Evolutionary conservation across 2,113 vertebrate species (phyloP), one percentile per base, ranked within the genome.

Genomic region (Setophaga petechia): DNA sequence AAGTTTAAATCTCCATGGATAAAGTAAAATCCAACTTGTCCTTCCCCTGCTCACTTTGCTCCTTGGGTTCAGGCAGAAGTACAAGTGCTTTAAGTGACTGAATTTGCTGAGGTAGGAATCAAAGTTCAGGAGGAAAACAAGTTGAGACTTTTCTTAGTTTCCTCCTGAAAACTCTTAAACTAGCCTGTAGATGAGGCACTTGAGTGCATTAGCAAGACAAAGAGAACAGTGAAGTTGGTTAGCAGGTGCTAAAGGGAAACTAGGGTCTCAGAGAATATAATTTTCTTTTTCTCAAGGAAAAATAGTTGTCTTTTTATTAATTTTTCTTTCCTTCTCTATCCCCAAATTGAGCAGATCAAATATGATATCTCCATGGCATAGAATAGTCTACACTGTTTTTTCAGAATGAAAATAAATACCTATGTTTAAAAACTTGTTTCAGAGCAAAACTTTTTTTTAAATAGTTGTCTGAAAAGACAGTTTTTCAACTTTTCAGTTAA

Each of bases 91-190:
- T 15, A 5, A 23, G 43, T 8, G 21, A 68, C 47, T 74, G 57
- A 87, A 82, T 51, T 30, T 89, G n/a, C 62, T 33, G 43, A 85
- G 35, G 43, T 27, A 77, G 33, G 33, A 94, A 90, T 74, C 24
- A 63, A 80, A 84, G 35, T 27, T 82, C 63, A 87, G 71, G 39
- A 91, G 46, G 37, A 87, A 94, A 89, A 87, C 5, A 2, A 92
- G 16, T 23, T 20, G 23, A 89, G n/a, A 41, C 9, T 46, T 87
- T 67, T 61, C 37, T 58, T 63, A 19, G 33, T 88, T 95, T 91
- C 84, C 55, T 85, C 67, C 73, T 55, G 46, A 74, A 93, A 90
- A 80, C 27, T 91, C 59, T 91, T 68, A 58, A 73, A 47, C 51
- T 77, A 83, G 24, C 39, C 67, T 51, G n/a, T 10, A 87, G n/a